Evolutionary conservation across 37 sponge, comb jelly and placozoan genomes (phyloP).

Genomic region (Aplysina aerophoba): DNA sequence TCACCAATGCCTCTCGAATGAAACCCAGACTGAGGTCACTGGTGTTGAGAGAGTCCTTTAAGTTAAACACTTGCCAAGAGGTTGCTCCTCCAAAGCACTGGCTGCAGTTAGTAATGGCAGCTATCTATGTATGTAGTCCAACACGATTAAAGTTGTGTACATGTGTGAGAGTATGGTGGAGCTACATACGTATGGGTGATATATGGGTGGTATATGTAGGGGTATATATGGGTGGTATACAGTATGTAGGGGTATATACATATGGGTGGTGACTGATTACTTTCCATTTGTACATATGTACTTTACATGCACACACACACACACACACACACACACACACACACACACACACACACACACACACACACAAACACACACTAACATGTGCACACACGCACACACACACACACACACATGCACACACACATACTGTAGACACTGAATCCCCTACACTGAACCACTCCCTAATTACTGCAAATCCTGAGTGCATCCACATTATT

Average conservation of each 20-base stretch:
- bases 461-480: no score
- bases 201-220: no score
- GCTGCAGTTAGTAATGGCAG: not conserved
- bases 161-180: no score
- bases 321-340: slow-evolving; percentile 2
- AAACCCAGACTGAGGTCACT: not conserved
- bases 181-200: no score
- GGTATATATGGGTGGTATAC: no score
- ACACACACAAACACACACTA: slow-evolving; percentile 7
- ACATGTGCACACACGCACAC: slow-evolving; percentile 1
- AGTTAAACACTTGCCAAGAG: not conserved
- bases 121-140: no score
- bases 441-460: no score
- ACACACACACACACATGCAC: not conserved
- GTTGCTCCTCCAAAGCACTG: slow-evolving; percentile 11
- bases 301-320: not conserved
- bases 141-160: no score
- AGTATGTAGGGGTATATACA: no score
- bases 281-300: not conserved
- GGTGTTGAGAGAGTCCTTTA: not conserved
- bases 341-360: slow-evolving; percentile 20
- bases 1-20: not conserved
- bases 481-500: no score
- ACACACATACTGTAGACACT: not conserved
- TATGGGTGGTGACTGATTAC: no score